A percentile compares a stretch with the other conserved stretches of the same genome.
phyloP scores from a whole-genome alignment of 2,888 invertebrate species.

The Cataglyphis rosenhaueri region DNA sequence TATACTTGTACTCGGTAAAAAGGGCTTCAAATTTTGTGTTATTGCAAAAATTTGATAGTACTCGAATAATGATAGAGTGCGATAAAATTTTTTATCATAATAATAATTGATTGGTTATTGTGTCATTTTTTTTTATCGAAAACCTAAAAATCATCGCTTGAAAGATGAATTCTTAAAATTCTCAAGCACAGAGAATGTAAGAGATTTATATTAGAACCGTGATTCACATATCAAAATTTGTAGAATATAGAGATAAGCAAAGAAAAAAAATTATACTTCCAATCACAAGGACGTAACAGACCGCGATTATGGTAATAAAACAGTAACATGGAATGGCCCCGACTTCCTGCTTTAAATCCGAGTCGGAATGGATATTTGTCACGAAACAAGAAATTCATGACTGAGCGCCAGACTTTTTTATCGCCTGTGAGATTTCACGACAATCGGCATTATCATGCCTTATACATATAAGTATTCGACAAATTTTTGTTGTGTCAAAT shows the following conservation, averaged over 20 bases:
- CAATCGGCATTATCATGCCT: not conserved
- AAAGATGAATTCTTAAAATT: slow-evolving; percentile 38
- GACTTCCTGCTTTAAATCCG: slow-evolving; percentile 63
- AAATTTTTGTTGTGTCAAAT: not conserved
- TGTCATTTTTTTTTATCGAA: slow-evolving; percentile 7
- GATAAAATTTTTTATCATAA: not conserved
- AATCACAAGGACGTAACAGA: slow-evolving; percentile 47
- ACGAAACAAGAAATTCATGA: slow-evolving; percentile 63
- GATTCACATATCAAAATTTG: slow-evolving; percentile 9
- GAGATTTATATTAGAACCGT: not conserved
- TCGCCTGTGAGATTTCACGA: not conserved
- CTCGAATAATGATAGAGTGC: not conserved
- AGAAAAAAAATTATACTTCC: slow-evolving; percentile 32
- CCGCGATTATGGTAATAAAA: slow-evolving; percentile 42
- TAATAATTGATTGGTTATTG: not conserved
- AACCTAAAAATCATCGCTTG: not conserved
- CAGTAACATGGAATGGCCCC: slow-evolving; percentile 52
- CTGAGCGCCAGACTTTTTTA: slow-evolving; percentile 39
- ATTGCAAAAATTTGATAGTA: not conserved
- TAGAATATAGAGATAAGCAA: not conserved
- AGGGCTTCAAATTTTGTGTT: not conserved
- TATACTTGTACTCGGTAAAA: not conserved
- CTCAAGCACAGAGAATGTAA: not conserved
- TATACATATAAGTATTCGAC: not conserved
- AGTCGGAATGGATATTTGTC: slow-evolving; percentile 66